phyloP scores from a whole-genome alignment of 2,888 invertebrate species.

The Hyalella azteca region DNA sequence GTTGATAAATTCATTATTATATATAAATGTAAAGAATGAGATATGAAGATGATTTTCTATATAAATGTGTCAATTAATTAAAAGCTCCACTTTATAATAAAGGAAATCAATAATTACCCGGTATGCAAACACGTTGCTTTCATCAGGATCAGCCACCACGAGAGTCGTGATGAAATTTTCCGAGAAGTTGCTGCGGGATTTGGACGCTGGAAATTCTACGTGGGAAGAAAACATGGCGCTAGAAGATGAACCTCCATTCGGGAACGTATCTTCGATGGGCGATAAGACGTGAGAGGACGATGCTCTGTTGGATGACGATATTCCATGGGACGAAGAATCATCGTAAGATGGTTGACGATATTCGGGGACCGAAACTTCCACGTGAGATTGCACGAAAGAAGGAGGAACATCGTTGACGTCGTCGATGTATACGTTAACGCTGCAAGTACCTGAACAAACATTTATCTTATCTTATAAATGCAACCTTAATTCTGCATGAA shows the following conservation, averaged over 20 bases:
- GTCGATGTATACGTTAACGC: slow-evolving; percentile 91
- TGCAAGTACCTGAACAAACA: slow-evolving; percentile 78
- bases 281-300: too few species aligned
- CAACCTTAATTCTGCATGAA: too few species aligned
- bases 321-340: background rate
- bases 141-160: slow-evolving; percentile 28
- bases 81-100: too few species aligned
- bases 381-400: slow-evolving; percentile 92
- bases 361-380: slow-evolving; percentile 93
- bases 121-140: slow-evolving; percentile 11
- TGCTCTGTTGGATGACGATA: background rate
- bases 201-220: background rate
- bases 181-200: background rate
- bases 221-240: too few species aligned
- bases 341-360: slow-evolving; percentile 68
- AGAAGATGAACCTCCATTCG: too few species aligned
- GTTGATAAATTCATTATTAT: too few species aligned
- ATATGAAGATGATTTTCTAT: too few species aligned
- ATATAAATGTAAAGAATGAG: too few species aligned
- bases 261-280: too few species aligned
- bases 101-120: too few species aligned
- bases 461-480: too few species aligned
- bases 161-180: slow-evolving; percentile 6
- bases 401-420: slow-evolving; percentile 99
- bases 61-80: too few species aligned